These are phyloP conservation scores for Acholoe squamosa DNA, from an alignment of 2,888 invertebrate genomes.

Conservation along the genomic window DNA sequence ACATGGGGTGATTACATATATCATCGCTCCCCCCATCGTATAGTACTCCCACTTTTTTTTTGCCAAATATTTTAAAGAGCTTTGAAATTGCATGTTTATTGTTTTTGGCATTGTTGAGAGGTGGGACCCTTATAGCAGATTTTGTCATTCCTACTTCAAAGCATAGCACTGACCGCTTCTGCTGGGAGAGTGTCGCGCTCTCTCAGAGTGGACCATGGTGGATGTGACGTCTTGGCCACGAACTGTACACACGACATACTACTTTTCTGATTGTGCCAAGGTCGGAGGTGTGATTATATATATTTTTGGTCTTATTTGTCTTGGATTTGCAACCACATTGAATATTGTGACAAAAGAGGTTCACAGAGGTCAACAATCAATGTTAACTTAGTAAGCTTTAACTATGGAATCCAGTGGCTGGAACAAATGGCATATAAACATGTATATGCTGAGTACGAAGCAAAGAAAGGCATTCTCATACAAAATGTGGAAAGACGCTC, in stretches of 20 bases:
- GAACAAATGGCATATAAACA: conserved; percentile 60
- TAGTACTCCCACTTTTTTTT: neutral
- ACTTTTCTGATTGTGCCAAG: neutral
- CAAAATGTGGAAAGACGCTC: conserved; percentile 59
- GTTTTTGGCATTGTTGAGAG: neutral
- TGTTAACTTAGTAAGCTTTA: conserved; percentile 55
- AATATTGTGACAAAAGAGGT: conserved; percentile 57
- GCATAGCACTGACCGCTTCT: neutral
- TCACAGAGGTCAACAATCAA: conserved; percentile 61
- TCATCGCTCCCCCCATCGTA: neutral
- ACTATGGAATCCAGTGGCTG: conserved; percentile 57
- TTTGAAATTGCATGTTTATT: neutral
- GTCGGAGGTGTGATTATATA: conserved; percentile 10
- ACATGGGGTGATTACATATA: neutral
- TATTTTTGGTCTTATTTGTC: conserved; percentile 60
- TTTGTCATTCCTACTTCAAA: conserved; percentile 30
- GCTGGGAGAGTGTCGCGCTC: neutral
- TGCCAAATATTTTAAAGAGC: neutral
- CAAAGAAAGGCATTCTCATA: conserved; percentile 54
- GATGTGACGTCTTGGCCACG: neutral
- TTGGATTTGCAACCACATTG: conserved; percentile 59
- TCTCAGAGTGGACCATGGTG: neutral
- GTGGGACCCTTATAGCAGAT: neutral
- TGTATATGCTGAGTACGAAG: conserved; percentile 43
- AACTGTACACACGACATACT: conserved; percentile 7